Conservation (phyloP, 92 coral and sea anemone genomes). For the Zoanthus sansibaricus region DNA sequence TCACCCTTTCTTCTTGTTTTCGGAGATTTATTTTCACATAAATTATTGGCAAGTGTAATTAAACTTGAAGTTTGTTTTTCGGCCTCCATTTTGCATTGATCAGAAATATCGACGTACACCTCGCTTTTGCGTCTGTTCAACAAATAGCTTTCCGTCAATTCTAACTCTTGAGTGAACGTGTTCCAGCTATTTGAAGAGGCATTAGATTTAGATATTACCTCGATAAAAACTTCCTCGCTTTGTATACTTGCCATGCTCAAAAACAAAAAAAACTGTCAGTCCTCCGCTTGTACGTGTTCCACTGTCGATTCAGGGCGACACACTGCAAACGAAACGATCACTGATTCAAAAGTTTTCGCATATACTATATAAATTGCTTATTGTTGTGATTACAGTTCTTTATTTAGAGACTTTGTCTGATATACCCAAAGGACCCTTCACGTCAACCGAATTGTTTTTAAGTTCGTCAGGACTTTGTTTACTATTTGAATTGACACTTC, state of each 20-base stretch:
- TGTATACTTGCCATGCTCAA: slow-evolving; percentile 31
- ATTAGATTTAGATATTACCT: slow-evolving; percentile 33
- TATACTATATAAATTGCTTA: neutral
- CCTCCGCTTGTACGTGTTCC: neutral
- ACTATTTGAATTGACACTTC: neutral
- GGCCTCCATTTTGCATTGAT: slow-evolving; percentile 75
- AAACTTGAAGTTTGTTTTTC: slow-evolving; percentile 69
- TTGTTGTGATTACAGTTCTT: slow-evolving; percentile 5
- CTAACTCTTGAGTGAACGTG: slow-evolving; percentile 17
- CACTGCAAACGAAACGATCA: neutral
- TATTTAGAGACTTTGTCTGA: slow-evolving; percentile 3
- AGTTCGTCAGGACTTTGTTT: neutral
- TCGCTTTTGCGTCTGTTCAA: slow-evolving; percentile 41
- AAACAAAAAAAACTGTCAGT: neutral
- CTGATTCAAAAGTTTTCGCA: neutral
- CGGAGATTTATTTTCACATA: slow-evolving; percentile 70
- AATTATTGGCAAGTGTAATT: slow-evolving; percentile 67
- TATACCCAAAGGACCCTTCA: slow-evolving; percentile 35
- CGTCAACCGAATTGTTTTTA: slow-evolving; percentile 10
- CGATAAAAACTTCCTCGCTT: slow-evolving; percentile 52
- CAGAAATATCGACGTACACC: slow-evolving; percentile 59
- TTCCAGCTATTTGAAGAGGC: neutral
- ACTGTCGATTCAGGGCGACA: neutral
- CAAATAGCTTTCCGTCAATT: slow-evolving; percentile 40
- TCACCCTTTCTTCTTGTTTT: slow-evolving; percentile 73